Evolutionary conservation across 2,888 invertebrate genomes (phyloP), one percentile per base, ranked within the genome.

Genomic region (Cactoblastis cactorum): DNA sequence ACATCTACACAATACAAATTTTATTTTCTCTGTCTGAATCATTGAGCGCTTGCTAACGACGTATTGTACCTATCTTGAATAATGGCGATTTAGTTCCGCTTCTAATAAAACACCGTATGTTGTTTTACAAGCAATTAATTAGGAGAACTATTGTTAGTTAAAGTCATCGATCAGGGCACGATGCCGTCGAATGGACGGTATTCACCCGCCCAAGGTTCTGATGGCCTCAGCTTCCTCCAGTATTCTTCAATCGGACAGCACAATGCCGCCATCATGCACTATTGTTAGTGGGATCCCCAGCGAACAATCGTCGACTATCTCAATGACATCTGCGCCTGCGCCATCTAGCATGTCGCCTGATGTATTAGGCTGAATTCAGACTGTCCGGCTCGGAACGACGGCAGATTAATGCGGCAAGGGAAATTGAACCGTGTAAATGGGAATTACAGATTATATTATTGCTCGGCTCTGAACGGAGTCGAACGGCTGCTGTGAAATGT

Each of bases 181-280:
- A 58, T 54, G 57, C 56, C 54, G 59, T 63, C 61, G 57, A 57
- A 57, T 57, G 55, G 51, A 15, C 68, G 66, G 69, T 71, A 76
- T 76, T 80, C 77, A 76, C 60, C 74, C 71, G 77, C 76, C 83
- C 86, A 85, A 85, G 86, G 85, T 71, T 77, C 70, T 71, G 78
- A 80, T 70, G 80, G 75, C 75, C 81, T 71, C 69, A 64, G 79
- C 74, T 85, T 81, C 87, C 80, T 78, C 71, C 61, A 71, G 72
- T 73, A 80, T 78, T 79, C 79, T 80, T 77, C 69, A 73, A 64
- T 59, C 61, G 69, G 87, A 87, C 87, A 87, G 79, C 74, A 88
- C 86, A 88, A 88, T 85, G 77, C 63, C 55, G 61, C 66, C 68
- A 74, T 62, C 62, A 59, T 61, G 67, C 61, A 55, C 79, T 71